phyloP scores from a whole-genome alignment of 1,140 invertebrate species.

The Harpegnathos saltator region DNA sequence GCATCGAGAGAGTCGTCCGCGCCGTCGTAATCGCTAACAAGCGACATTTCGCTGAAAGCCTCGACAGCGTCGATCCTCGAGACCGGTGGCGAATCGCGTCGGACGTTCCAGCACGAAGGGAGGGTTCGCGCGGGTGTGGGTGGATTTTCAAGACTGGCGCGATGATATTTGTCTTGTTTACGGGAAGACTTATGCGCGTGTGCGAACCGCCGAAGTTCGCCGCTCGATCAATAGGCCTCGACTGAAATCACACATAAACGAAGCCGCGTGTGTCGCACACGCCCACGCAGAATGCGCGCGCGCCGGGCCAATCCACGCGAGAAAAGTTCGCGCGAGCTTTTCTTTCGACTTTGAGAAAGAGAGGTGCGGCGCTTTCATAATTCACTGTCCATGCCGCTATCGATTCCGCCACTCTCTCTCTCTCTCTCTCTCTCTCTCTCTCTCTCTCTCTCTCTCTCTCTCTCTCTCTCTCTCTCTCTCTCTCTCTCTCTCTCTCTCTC shows the following conservation, averaged over 20 bases:
- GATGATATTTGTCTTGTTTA: constrained; percentile 86
- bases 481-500: too few relatives aligned
- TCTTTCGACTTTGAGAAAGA: constrained; percentile 60
- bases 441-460: too few relatives aligned
- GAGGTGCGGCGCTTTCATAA: constrained; percentile 57
- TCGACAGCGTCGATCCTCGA: constrained; percentile 4
- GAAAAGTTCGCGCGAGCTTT: constrained; percentile 69
- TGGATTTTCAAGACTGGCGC: constrained; percentile 82
- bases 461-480: too few relatives aligned
- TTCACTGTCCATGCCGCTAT: constrained; percentile 61
- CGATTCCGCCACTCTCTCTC: constrained; percentile 57
- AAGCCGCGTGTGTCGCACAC: constrained; percentile 55
- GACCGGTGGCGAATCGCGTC: constrained; percentile 49
- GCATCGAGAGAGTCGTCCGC: neutral
- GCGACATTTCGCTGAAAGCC: constrained; percentile 21
- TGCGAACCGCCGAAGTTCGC: constrained; percentile 82
- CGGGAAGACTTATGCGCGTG: constrained; percentile 85
- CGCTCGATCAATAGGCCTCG: constrained; percentile 86
- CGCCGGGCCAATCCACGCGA: constrained; percentile 48
- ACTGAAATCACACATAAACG: constrained; percentile 82
- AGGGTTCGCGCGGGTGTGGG: constrained; percentile 68
- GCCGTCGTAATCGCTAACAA: constrained; percentile 2
- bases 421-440: too few relatives aligned
- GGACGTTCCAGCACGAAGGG: constrained; percentile 59
- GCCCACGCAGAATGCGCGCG: constrained; percentile 47